Percentiles rank a stretch among this genome's conserved stretches.
These are phyloP conservation scores for Nerophis lumbriciformis DNA, from an alignment of 2,113 vertebrate species.

Conservation along the genomic window DNA sequence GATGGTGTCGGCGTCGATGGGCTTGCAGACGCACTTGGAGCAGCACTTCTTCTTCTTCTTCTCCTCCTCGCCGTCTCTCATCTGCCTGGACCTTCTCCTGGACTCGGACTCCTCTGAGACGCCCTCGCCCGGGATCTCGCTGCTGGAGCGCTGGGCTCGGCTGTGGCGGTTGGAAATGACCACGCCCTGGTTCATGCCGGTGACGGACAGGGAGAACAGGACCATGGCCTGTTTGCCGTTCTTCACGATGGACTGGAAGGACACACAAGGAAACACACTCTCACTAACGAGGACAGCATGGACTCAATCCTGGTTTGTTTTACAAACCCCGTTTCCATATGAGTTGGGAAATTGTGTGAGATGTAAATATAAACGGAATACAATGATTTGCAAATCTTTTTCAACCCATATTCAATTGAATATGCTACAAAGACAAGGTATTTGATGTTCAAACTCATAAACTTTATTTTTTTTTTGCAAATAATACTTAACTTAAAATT, in stretches of 20 bases:
- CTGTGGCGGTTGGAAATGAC: slow-evolving; percentile 78
- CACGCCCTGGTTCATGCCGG: slow-evolving; percentile 86
- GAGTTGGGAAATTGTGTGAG: too few relatives aligned
- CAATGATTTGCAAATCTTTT: too few relatives aligned
- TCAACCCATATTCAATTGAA: too few relatives aligned
- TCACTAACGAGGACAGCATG: background rate
- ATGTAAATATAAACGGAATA: too few relatives aligned
- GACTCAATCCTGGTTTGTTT: background rate
- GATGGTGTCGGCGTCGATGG: slow-evolving; percentile 93
- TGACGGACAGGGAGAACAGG: slow-evolving; percentile 88
- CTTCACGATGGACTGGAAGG: slow-evolving; percentile 83
- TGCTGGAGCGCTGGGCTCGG: slow-evolving; percentile 59
- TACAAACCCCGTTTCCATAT: too few relatives aligned
- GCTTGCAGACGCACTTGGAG: slow-evolving; percentile 84
- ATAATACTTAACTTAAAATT: too few relatives aligned
- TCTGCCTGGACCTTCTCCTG: slow-evolving; percentile 63
- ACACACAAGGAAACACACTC: background rate
- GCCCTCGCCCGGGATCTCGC: slow-evolving; percentile 70
- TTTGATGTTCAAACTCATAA: too few relatives aligned
- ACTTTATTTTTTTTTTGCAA: too few relatives aligned
- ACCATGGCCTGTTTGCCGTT: slow-evolving; percentile 89
- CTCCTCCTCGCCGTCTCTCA: slow-evolving; percentile 44
- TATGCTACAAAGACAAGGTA: too few relatives aligned
- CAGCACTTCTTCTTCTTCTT: slow-evolving; percentile 64
- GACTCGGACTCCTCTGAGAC: slow-evolving; percentile 73